Base-by-base conservation (phyloP, 2,113 vertebrate species). In the Clarias magur region DNA sequence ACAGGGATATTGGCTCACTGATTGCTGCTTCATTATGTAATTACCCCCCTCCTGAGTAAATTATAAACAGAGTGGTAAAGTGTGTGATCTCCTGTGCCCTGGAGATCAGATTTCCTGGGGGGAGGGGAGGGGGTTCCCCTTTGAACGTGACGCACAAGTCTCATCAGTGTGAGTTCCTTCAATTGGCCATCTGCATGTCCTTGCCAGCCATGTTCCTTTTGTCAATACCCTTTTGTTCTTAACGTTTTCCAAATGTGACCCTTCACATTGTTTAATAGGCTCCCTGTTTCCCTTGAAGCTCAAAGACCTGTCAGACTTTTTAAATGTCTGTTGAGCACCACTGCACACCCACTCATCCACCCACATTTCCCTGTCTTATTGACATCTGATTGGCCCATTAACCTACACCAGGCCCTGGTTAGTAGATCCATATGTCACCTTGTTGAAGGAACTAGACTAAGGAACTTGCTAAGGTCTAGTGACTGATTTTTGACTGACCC, bases 331-430 rank as follows among this genome's bases (percentile, higher is more conserved):
- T 80, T 81, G 53, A 63, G 21, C 59, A 79, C 85, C 12, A 42
- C 19, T 73, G 57, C 82, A 76, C 68, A 16, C 72, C 19, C 70
- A 30, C 59, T 65, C 83, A 53, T 82, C 56, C 80, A 80, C 73
- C 92, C 88, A 85, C 93, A 92, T 95, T 83, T 81, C 89, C 72
- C 68, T 67, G 21, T 59, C 82, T 92, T 95, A 97, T 94, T 96
- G 95, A 95, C 94, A 94, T 95, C 91, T 97, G 96, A 97, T 96
- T 96, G 95, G 92, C 94, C 95, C 93, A 95, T 96, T 97, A 96
- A 96, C 96, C 96, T 94, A 85, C 85, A 80, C 80, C 82, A 76
- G 87, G 80, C 90, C 86, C 59, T 91, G 85, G 90, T 78, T 92
- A 93, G 91, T 82, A 62, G 91, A 93, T 91, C 92, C 93, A 93